Evolutionary conservation across 1,140 invertebrate genomes (phyloP).

Genomic region (Brachionus angularis): DNA sequence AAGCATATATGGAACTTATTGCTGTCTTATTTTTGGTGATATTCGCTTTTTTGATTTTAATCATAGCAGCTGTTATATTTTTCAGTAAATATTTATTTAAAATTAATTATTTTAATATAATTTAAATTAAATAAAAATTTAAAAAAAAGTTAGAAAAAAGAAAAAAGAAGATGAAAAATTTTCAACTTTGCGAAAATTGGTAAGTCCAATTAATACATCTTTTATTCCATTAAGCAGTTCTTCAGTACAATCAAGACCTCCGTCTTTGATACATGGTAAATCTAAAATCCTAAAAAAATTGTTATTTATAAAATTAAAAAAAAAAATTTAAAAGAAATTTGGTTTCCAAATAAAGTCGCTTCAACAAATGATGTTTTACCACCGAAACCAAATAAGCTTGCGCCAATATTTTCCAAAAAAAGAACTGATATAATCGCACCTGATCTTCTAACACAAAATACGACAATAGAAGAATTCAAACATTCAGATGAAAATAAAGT

Average conservation of each 20-base stretch:
- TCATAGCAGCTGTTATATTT: constrained; percentile 10
- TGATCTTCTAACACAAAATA: not conserved
- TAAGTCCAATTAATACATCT: constrained; percentile 4
- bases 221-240: not conserved
- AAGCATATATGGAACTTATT: constrained; percentile 31
- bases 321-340: too few relatives aligned
- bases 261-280: too few relatives aligned
- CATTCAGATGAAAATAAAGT: not conserved
- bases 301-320: too few relatives aligned
- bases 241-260: not conserved
- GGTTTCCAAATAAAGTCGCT: not conserved
- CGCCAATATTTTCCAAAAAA: not conserved
- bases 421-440: not conserved
- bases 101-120: not conserved
- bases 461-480: not conserved
- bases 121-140: not conserved
- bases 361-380: not conserved
- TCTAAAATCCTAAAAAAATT: too few relatives aligned
- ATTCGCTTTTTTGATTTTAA: constrained; percentile 7
- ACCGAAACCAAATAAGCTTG: not conserved
- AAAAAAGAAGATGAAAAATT: constrained; percentile 32
- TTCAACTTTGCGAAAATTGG: not conserved
- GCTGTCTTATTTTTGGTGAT: constrained; percentile 5
- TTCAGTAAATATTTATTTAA: constrained; percentile 1
- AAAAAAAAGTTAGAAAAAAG: constrained; percentile 1